phyloP scores from a whole-genome alignment of 2,113 vertebrate species.

The Perca schrenkii region DNA sequence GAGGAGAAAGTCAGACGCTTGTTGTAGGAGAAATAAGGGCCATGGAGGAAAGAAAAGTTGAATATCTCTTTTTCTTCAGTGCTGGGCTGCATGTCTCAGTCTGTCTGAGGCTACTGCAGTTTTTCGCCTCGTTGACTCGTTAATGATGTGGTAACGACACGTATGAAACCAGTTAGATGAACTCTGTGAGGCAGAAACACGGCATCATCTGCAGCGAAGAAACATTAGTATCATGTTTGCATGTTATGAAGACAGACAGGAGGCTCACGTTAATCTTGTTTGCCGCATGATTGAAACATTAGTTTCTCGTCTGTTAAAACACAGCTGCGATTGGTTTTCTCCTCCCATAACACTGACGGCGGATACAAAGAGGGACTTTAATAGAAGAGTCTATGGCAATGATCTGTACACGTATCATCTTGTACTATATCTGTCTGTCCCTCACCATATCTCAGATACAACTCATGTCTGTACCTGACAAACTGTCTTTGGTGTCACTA shows the following conservation, averaged over 20 bases:
- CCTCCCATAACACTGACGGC: background rate
- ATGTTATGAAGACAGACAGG: slow-evolving; percentile 31
- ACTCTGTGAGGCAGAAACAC: slow-evolving; percentile 62
- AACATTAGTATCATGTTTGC: slow-evolving; percentile 54
- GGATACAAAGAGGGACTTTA: slow-evolving; percentile 10
- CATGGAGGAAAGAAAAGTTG: background rate
- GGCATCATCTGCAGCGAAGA: slow-evolving; percentile 40
- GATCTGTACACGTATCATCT: background rate
- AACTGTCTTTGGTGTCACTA: background rate
- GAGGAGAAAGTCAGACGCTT: slow-evolving; percentile 32
- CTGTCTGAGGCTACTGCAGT: slow-evolving; percentile 57
- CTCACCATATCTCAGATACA: background rate
- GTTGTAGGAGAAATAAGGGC: slow-evolving; percentile 11
- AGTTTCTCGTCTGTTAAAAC: slow-evolving; percentile 47
- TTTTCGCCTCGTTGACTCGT: slow-evolving; percentile 69
- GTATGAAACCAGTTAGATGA: slow-evolving; percentile 68
- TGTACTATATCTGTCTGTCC: background rate
- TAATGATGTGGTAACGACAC: slow-evolving; percentile 76
- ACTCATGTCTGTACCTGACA: background rate
- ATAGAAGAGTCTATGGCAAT: background rate
- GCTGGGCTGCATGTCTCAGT: slow-evolving; percentile 42
- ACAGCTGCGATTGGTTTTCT: slow-evolving; percentile 31
- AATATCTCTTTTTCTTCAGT: slow-evolving; percentile 23
- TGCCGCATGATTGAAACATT: slow-evolving; percentile 53
- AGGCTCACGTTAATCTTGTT: slow-evolving; percentile 35